A percentile compares a stretch with the other conserved stretches of the same genome.
These are phyloP conservation scores for Aeoliscus strigatus DNA, from an alignment of 2,797 vertebrate species.

Conservation along the genomic window DNA sequence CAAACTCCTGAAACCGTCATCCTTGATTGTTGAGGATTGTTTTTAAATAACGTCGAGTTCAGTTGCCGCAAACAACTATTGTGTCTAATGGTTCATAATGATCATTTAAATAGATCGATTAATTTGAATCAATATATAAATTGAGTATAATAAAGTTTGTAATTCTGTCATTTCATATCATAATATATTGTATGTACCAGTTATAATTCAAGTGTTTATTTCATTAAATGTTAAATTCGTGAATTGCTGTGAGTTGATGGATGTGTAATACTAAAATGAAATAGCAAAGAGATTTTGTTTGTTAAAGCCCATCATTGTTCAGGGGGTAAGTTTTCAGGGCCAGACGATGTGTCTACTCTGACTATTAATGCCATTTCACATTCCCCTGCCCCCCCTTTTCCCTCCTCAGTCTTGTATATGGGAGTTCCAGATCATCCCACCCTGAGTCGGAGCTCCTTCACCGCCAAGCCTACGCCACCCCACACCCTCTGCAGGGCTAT, in stretches of 20 bases:
- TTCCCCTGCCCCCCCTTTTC: conserved; percentile 8
- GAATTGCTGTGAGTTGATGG: neutral
- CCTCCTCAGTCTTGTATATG: conserved; percentile 84
- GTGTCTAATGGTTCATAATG: too few species aligned
- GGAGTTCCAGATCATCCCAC: conserved; percentile 91
- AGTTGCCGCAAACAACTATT: too few species aligned
- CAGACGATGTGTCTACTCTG: conserved; percentile 26
- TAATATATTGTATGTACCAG: neutral
- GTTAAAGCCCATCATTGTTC: conserved; percentile 2
- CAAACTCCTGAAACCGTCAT: conserved; percentile 8
- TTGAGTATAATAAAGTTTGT: conserved; percentile 9
- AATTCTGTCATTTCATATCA: conserved; percentile 1
- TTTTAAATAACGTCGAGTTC: neutral
- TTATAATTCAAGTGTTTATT: neutral
- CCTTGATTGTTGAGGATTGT: neutral
- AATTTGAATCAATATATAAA: conserved; percentile 26
- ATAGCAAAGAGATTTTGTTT: conserved; percentile 4
- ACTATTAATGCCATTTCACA: conserved; percentile 45
- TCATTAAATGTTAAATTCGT: conserved; percentile 4
- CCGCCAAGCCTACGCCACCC: conserved; percentile 89
- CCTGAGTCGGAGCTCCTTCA: conserved; percentile 94
- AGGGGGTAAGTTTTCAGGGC: conserved; percentile 30
- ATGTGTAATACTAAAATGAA: conserved; percentile 11
- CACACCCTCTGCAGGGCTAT: conserved; percentile 94
- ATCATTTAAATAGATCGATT: conserved; percentile 15